Percentiles rank a stretch among this genome's conserved stretches.
These are phyloP conservation scores for Myotis myotis DNA, from an alignment of 2,797 vertebrate species.

Conservation along the genomic window DNA sequence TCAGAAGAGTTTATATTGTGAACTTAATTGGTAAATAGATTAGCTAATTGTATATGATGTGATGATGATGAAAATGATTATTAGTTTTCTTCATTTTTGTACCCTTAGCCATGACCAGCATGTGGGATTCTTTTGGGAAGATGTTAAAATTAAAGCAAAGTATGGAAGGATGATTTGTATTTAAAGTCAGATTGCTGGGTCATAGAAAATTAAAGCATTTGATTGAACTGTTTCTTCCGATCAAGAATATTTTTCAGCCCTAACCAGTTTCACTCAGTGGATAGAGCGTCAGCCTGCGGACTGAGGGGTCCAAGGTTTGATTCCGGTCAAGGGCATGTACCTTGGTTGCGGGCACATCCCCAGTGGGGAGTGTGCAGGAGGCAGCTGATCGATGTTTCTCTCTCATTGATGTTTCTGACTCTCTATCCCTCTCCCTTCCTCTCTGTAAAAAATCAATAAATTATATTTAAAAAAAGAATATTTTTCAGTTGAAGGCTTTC, in stretches of 20 bases:
- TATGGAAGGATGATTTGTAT: background rate
- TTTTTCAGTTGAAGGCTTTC: background rate
- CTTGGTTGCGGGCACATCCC: no score
- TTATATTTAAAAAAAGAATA: background rate
- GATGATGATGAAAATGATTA: background rate
- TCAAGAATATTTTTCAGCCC: background rate
- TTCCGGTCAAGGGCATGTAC: no score
- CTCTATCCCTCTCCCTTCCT: no score
- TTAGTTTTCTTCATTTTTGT: background rate
- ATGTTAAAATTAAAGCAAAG: background rate
- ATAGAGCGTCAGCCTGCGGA: no score
- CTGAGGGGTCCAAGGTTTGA: no score
- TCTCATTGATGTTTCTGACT: no score
- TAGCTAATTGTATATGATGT: background rate
- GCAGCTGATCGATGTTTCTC: no score
- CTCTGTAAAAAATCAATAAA: no score
- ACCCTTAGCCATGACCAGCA: background rate
- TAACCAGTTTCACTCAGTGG: no score
- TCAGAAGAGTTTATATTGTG: background rate
- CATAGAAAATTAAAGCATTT: background rate
- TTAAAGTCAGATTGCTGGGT: background rate
- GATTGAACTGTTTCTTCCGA: background rate
- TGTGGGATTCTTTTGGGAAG: background rate
- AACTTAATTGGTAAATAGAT: background rate
- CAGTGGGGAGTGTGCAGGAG: no score